These are phyloP conservation scores for Drosophila tani DNA, from an alignment of 1,140 invertebrate genomes.

Conservation along the genomic window DNA sequence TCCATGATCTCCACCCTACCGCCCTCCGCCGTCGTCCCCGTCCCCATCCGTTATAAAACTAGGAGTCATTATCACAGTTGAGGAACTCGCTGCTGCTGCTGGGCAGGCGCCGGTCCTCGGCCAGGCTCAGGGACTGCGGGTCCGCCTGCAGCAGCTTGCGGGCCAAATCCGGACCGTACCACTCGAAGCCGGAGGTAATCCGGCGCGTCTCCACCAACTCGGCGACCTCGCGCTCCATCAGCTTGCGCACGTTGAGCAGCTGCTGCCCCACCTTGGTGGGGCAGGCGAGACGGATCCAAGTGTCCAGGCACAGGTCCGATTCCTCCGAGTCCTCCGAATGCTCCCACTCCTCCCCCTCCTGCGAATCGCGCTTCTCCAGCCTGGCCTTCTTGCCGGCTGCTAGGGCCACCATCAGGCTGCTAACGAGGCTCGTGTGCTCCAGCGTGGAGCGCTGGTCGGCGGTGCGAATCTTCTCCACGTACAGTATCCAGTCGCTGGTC, in stretches of 20 bases:
- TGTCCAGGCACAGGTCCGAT: slow-evolving; percentile 29
- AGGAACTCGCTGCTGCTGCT: too few relatives aligned
- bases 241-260: slow-evolving; percentile 21
- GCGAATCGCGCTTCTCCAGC: not conserved
- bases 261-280: not conserved
- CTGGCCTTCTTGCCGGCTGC: slow-evolving; percentile 38
- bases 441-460: slow-evolving; percentile 19
- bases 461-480: slow-evolving; percentile 43
- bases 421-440: slow-evolving; percentile 45
- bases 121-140: not conserved
- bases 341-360: fast-evolving
- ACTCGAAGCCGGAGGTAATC: not conserved
- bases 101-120: not conserved
- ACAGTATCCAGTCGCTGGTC: slow-evolving; percentile 46
- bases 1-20: not conserved
- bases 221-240: slow-evolving; percentile 30
- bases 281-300: slow-evolving; percentile 30
- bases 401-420: slow-evolving; percentile 38
- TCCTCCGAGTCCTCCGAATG: not conserved
- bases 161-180: not conserved
- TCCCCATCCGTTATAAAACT: not conserved
- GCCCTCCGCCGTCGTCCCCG: too few relatives aligned
- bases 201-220: slow-evolving; percentile 30
- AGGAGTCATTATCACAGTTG: slow-evolving; percentile 21
- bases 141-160: not conserved